Evolutionary conservation across 2,113 vertebrate genomes (phyloP), one percentile per base, ranked within the genome.

Genomic region (Naja naja): DNA sequence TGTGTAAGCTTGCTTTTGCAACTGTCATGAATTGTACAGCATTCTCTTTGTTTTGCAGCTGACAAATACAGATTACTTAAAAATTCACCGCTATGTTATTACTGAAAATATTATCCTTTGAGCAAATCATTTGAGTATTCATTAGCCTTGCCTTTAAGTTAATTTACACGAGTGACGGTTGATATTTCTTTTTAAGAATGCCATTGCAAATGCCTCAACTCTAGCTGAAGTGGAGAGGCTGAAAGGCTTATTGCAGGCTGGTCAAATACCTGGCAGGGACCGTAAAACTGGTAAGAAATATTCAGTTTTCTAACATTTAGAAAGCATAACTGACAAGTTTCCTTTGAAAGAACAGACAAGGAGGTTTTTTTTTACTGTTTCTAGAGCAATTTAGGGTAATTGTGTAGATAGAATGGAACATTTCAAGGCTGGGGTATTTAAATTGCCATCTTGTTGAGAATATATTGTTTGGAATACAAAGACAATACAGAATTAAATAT

Each of bases 181-280:
- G 9, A 34, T 60, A 25, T 88, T 87, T 93, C 45, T 45, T 43
- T 87, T 95, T 3, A 91, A 99, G 99, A 97, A 98, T 39, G 99
- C 99, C 25, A 99, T 99, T 25, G 98, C 98, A 0, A 99, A 98
- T 1, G 99, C 99, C 0, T 98, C 99, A 0, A 99, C 99, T 0
- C 85, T 99, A 97, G 99, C 99, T 0, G 99, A 99, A 96, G 99
- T 99, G 96, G 99, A 99, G 95, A 95, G 99, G 93, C 97, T 99
- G 92, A 99, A 99, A 30, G 99, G 99, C 1, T 96, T 99, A 95
- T 97, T 99, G 47, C 99, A 99, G 97, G 98, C 99, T 0, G 99
- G 99, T 0, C 99, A 99, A 97, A 99, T 99, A 87, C 99, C 99
- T 0, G 99, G 99, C 89, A 97, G 98, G 89, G 99, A 99, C 7